Percentiles rank a stretch among this genome's conserved stretches.
Conservation (phyloP, 1,140 invertebrate species). For the Cydia strobilella region DNA sequence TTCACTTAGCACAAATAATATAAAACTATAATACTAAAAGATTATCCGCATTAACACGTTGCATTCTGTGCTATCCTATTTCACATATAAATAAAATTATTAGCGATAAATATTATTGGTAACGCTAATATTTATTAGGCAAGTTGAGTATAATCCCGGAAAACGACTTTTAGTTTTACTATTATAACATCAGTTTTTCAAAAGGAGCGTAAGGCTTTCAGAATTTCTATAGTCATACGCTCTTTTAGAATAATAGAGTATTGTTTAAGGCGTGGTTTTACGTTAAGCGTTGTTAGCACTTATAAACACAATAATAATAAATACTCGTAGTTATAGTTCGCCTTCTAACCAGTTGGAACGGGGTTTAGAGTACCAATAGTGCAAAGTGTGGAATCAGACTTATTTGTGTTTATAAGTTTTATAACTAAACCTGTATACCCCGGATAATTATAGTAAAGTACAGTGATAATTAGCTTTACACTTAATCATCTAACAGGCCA, state of each 20-base stretch:
- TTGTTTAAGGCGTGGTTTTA: background rate
- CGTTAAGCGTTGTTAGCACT: background rate
- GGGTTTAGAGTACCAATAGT: background rate
- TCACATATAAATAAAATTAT: background rate
- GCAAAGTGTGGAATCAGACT: background rate
- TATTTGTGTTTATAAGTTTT: no score
- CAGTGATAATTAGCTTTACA: no score
- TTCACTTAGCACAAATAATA: no score
- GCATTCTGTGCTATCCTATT: no score
- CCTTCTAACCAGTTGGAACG: background rate
- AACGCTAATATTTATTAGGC: background rate
- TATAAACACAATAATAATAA: constrained; percentile 1
- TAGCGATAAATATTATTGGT: background rate
- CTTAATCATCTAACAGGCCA: no score
- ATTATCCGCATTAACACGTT: no score
- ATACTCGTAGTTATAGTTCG: background rate
- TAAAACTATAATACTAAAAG: no score
- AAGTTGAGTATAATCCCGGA: background rate
- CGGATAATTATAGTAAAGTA: no score
- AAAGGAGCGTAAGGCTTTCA: background rate
- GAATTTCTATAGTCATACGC: background rate
- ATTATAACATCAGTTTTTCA: no score
- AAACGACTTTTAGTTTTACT: background rate
- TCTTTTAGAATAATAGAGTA: background rate
- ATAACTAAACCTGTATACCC: no score